phyloP scores from a whole-genome alignment of 2,888 invertebrate genomes.

The Campoletis raptor region DNA sequence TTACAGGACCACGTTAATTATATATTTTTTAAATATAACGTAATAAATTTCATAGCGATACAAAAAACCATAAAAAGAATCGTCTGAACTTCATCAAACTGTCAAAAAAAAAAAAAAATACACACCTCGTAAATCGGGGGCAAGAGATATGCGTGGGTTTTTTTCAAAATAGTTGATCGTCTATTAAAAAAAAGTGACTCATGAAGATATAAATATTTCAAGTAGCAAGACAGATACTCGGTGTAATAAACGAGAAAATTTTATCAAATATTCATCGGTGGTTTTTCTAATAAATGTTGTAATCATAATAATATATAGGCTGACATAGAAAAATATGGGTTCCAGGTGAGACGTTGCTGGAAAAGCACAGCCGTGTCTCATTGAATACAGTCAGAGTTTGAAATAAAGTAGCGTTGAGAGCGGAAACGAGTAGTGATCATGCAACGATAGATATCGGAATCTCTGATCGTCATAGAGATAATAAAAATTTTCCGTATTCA shows the following conservation, averaged over 20 bases:
- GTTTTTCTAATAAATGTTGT: slow-evolving; percentile 36
- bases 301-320: slow-evolving; percentile 34
- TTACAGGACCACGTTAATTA: not conserved
- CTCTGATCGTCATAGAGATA: slow-evolving; percentile 61
- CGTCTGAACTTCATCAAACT: not conserved
- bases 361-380: slow-evolving; percentile 44
- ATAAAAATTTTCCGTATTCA: slow-evolving; percentile 39
- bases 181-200: not conserved
- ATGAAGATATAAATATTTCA: slow-evolving; percentile 6
- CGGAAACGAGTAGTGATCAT: slow-evolving; percentile 66
- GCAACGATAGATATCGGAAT: slow-evolving; percentile 63
- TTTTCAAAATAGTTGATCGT: not conserved
- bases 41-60: not conserved
- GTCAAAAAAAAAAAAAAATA: not conserved
- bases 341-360: slow-evolving; percentile 20
- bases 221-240: slow-evolving; percentile 4
- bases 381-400: slow-evolving; percentile 27
- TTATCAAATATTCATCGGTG: slow-evolving; percentile 27
- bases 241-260: slow-evolving; percentile 5
- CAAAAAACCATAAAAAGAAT: not conserved
- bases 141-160: not conserved
- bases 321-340: slow-evolving; percentile 10
- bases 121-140: not conserved
- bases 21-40: not conserved
- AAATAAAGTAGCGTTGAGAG: slow-evolving; percentile 52